Base-by-base conservation (phyloP, 2,113 vertebrate genomes). In the Psammodynastes pulverulentus region DNA sequence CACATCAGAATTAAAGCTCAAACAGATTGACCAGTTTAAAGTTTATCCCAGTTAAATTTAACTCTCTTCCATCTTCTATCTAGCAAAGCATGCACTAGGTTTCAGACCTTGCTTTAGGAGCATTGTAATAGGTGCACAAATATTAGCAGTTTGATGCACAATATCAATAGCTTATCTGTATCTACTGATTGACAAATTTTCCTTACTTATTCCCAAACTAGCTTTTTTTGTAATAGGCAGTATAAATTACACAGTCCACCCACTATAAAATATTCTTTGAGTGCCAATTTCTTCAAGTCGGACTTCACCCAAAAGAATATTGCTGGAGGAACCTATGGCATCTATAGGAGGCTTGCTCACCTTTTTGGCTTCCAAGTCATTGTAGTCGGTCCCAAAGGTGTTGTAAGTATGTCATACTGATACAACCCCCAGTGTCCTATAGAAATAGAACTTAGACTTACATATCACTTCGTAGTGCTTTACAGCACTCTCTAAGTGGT, bases 141-240 rank as follows among this genome's bases (percentile, higher is more conserved):
- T 19, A 39, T 58, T 13, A 45, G 9, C 24, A 58, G 23, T 4
- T 46, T 56, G 9, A 26, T 26, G 19, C 23, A 46, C 15, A 62
- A n/a, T 2, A 13, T 10, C 24, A 79, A 43, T 79, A 89, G 26
- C 56, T 46, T 62, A 89, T 4, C 56, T 29, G 43, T 45, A 46
- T 89, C 13, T 67, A 34, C 62, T 34, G 62, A 13, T 67, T n/a
- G n/a, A 21, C 51, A 12, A 17, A 39, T 86, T 49, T n/a, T 46
- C 45, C 26, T 49, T 52, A 79, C 92, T 89, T 54, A 92, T 79
- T 84, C 43, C 1, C 39, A 58, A 39, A n/a, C 92, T 86, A 91
- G 1, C 86, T 93, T 58, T 84, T 13, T 90, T 53, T 49, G 52
- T 94, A 92, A 94, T 45, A 90, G 1, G 0, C 34, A 93, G 56